phyloP scores from a whole-genome alignment of 1,140 invertebrate species.

The Heterodera carotae region DNA sequence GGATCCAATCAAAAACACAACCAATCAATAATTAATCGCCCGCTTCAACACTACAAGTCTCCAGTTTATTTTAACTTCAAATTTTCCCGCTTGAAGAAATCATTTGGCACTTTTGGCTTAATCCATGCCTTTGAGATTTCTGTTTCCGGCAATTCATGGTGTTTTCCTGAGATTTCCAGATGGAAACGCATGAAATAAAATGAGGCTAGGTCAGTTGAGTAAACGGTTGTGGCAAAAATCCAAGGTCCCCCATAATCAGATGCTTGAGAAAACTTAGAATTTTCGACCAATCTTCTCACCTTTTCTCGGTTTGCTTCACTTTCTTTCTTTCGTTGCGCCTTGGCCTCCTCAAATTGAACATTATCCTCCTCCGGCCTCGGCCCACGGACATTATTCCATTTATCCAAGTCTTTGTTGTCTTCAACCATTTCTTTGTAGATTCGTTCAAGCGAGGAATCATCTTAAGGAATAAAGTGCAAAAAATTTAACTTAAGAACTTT shows the following conservation, averaged over 20 bases:
- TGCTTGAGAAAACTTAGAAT: too few relatives aligned
- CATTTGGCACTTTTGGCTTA: too few relatives aligned
- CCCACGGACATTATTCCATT: slow-evolving; percentile 20
- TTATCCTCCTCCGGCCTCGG: slow-evolving; percentile 7
- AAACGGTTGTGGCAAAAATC: too few relatives aligned
- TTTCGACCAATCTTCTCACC: background rate
- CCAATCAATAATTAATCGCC: too few relatives aligned
- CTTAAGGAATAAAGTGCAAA: background rate
- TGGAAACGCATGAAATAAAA: too few relatives aligned
- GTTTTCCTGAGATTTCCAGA: too few relatives aligned
- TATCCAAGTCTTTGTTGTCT: background rate
- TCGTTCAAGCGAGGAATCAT: background rate
- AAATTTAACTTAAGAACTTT: slow-evolving; percentile 1
- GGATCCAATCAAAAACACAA: background rate
- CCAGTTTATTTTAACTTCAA: background rate
- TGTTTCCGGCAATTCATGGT: too few relatives aligned
- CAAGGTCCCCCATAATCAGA: too few relatives aligned
- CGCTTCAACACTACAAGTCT: too few relatives aligned
- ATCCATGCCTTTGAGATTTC: too few relatives aligned
- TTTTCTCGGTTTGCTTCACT: background rate
- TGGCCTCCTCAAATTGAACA: slow-evolving; percentile 1
- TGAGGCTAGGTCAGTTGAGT: too few relatives aligned
- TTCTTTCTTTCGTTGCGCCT: background rate
- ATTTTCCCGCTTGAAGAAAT: too few relatives aligned
- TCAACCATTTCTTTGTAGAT: slow-evolving; percentile 10